Percentiles rank a stretch among this genome's conserved stretches.
phyloP scores from a whole-genome alignment of 2,797 vertebrate genomes.

The Megalops cyprinoides region DNA sequence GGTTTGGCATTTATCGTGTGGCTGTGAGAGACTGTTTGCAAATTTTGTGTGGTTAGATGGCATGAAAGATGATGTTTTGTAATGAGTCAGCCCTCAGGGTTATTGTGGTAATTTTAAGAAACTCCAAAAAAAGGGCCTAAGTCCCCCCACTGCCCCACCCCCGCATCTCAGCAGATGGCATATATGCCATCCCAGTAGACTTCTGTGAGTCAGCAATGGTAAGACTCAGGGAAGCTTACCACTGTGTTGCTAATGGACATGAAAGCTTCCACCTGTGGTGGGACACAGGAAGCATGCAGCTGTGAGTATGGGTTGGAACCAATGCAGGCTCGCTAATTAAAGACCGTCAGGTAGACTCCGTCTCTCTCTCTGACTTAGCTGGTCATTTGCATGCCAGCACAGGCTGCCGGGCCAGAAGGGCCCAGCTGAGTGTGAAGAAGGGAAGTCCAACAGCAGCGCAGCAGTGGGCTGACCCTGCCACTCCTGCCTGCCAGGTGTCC shows the following conservation, averaged over 20 bases:
- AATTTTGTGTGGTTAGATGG: too few species aligned
- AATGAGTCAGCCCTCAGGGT: too few species aligned
- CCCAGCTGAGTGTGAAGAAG: not conserved
- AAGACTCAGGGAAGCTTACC: conserved; percentile 1
- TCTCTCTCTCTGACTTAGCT: conserved; percentile 24
- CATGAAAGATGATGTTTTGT: too few species aligned
- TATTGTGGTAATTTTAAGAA: too few species aligned
- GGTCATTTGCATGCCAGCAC: conserved; percentile 54
- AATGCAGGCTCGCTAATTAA: conserved; percentile 23
- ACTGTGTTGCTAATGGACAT: not conserved
- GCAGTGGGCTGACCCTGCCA: conserved; percentile 22
- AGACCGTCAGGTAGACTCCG: conserved; percentile 23
- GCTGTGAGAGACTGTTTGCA: too few species aligned
- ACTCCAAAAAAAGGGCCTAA: too few species aligned
- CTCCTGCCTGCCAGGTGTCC: conserved; percentile 32
- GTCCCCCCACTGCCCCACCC: too few species aligned
- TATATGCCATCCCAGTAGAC: not conserved
- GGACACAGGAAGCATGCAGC: conserved; percentile 52
- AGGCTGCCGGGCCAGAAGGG: conserved; percentile 20
- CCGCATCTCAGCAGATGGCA: not conserved
- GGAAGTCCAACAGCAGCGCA: conserved; percentile 38
- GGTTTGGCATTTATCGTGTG: too few species aligned
- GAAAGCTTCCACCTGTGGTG: conserved; percentile 4
- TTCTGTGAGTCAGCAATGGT: not conserved
- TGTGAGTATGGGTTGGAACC: conserved; percentile 55